Base-by-base conservation (phyloP, 2,888 invertebrate genomes). In the Crematogaster levior region DNA sequence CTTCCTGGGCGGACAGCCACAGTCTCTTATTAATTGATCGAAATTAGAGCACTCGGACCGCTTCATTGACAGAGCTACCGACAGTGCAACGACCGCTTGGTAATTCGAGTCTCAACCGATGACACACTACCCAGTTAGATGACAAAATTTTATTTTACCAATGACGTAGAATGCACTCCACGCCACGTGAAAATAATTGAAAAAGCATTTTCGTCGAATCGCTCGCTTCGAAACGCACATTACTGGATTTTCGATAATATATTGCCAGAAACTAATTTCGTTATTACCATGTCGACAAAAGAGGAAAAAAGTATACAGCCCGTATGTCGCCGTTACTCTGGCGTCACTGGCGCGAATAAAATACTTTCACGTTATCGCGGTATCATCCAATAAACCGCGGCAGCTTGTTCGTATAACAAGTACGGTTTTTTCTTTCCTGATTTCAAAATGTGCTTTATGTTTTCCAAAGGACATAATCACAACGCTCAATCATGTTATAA, bases 1-100 rank as follows among this genome's bases (percentile, higher is more conserved):
- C 56, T 56, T 87, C 82, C 86, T 86, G 83, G 83, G 77, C 85
- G 85, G 80, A 68, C 82, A 73, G 85, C 84, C 85, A 68, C 85
- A 34, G 89, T 81, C 88, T 89, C 88, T 91, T 90, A 92, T 93
- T 94, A 93, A 93, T 94, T 93, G 93, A 94, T 94, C 92, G 93
- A 92, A 93, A 94, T 94, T 92, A 92, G 92, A 91, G 89, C 92
- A 87, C 89, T 90, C 86, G 88, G 90, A 84, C 84, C 84, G 89
- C 89, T 90, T 92, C 91, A 92, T 92, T 92, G 92, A 91, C 91
- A 90, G 92, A 91, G 90, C 83, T 81, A 85, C 85, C 84, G 87
- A 86, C 91, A 87, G 93, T 92, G 92, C 93, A 93, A 93, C 92
- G 93, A 93, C 93, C 93, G 92, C 85, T 85, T 89, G 90, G 90